phyloP scores from a whole-genome alignment of 2,888 invertebrate species.

The Melanotus villosus region DNA sequence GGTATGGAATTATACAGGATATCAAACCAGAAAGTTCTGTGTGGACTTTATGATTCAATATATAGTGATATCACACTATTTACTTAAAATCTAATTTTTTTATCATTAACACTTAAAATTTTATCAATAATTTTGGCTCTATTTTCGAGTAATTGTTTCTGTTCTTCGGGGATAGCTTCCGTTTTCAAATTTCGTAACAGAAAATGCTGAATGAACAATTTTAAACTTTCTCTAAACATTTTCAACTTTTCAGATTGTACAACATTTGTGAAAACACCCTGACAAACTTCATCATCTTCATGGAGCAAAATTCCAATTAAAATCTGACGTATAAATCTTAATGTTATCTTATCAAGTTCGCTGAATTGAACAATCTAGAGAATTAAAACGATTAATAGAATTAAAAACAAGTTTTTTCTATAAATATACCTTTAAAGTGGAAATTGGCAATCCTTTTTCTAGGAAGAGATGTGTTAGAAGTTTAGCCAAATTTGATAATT shows the following conservation, averaged over 20 bases:
- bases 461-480: conserved; percentile 85
- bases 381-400: conserved; percentile 18
- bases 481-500: conserved; percentile 83
- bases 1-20: too few relatives aligned
- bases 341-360: conserved; percentile 83
- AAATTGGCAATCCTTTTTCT: conserved; percentile 83
- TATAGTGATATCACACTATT: neutral
- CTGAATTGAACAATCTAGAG: conserved; percentile 87
- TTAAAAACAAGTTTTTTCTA: too few relatives aligned
- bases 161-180: conserved; percentile 67
- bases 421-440: conserved; percentile 84
- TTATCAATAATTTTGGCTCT: conserved; percentile 78
- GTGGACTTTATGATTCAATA: too few relatives aligned
- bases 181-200: conserved; percentile 77
- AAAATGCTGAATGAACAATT: conserved; percentile 91
- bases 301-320: conserved; percentile 82
- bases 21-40: too few relatives aligned
- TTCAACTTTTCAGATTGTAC: conserved; percentile 81
- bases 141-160: conserved; percentile 70
- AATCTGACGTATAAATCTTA: conserved; percentile 85
- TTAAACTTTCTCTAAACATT: conserved; percentile 85
- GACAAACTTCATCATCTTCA: conserved; percentile 73
- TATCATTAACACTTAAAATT: conserved; percentile 67
- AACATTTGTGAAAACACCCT: conserved; percentile 81
- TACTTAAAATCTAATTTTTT: conserved; percentile 32